phyloP scores from a whole-genome alignment of 2,113 vertebrate species.

The Uria aalge region DNA sequence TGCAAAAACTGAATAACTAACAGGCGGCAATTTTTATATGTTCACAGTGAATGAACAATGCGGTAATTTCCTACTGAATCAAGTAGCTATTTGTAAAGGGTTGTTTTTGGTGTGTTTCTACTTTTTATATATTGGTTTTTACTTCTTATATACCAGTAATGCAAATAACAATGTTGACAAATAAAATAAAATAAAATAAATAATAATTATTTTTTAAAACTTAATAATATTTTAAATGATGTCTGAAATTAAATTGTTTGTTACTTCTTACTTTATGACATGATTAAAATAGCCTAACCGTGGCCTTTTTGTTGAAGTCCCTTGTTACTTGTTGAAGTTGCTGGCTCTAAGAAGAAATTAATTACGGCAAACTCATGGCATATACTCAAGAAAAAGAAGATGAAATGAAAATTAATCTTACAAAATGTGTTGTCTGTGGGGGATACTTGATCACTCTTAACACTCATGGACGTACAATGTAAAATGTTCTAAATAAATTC shows the following conservation, averaged over 20 bases:
- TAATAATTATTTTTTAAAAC: neutral
- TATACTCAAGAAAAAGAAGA: neutral
- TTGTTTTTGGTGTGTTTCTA: accelerated
- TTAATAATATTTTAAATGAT: neutral
- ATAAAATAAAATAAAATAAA: neutral
- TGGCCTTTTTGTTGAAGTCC: neutral
- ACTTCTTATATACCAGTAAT: neutral
- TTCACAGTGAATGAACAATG: neutral
- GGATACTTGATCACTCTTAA: neutral
- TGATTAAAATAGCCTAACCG: neutral
- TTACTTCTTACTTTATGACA: neutral
- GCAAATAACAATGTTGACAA: neutral
- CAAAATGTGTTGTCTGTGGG: neutral
- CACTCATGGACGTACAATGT: neutral
- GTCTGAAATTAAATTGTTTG: neutral
- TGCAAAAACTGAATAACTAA: neutral
- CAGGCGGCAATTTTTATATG: accelerated
- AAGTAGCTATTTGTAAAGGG: neutral
- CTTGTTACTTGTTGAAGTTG: neutral
- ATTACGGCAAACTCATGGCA: neutral
- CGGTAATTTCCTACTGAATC: neutral
- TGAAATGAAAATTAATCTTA: neutral
- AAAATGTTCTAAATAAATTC: neutral
- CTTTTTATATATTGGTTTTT: neutral
- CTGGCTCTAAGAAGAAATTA: neutral